Base-by-base conservation (phyloP, 2,888 invertebrate species). In the Drosophila setosimentum region DNA sequence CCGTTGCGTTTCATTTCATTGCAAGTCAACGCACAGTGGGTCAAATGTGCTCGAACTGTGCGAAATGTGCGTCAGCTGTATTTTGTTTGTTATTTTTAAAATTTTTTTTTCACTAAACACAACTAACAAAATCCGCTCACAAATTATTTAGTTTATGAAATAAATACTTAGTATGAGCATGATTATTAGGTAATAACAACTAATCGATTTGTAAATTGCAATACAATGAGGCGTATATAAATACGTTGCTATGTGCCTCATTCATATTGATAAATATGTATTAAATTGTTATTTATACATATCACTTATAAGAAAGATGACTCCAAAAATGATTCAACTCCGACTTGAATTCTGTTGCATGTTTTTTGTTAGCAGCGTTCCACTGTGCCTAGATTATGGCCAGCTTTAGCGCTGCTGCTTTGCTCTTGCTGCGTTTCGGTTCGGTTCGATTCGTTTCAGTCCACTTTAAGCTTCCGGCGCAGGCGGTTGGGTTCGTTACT, bases 401-500 rank as follows among this genome's bases (percentile, higher is more conserved):
- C 68, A 78, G 76, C 78, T 78, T 79, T 75, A 68, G n/a, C 42
- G 71, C 55, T 63, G 71, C 62, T 21, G 49, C 50, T 48, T 24
- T 55, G 57, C 66, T 69, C 69, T 70, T 81, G 73, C 61, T 78
- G 73, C 71, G 78, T 73, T 82, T 73, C 62, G 73, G 67, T 76
- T 82, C 71, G 65, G 67, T 82, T 82, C 82, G 80, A 77, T 80
- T 78, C 80, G 83, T 83, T 80, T 85, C 83, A 85, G 90, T 91
- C 85, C 76, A 81, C 70, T 83, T 91, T 90, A 80, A 89, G 90
- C 91, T 92, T 88, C 85, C 91, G 91, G 88, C 85, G 89, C 78
- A 81, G 77, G 78, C 86, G 87, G 90, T 87, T 78, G 78, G 71
- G 64, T 76, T 80, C 63, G 70, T 21, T 54, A 54, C 70, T 55